Conservation (phyloP, 35 echinoderm and acorn worm species). For the Apostichopus parvimensis region DNA sequence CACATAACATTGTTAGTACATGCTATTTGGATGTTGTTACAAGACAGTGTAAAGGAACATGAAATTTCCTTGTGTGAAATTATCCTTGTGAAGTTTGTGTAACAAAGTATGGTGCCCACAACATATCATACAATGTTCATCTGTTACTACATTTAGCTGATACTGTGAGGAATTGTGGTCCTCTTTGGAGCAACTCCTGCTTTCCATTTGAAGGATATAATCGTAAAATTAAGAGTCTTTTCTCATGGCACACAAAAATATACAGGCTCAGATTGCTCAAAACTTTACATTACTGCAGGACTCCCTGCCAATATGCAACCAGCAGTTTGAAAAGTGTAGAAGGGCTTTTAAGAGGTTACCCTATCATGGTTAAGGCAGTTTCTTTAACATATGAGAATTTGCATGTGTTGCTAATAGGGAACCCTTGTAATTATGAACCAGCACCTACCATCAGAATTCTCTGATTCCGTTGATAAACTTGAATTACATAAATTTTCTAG, state of each 20-base stretch:
- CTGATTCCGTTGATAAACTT: neutral
- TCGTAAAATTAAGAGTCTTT: constrained; percentile 4
- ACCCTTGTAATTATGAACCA: neutral
- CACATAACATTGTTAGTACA: too few species aligned
- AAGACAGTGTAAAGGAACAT: neutral
- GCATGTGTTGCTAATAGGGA: too few species aligned
- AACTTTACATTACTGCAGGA: constrained; percentile 7
- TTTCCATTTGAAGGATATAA: too few species aligned
- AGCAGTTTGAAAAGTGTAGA: neutral
- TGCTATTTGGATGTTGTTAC: too few species aligned
- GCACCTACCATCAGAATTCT: neutral
- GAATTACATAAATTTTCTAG: neutral
- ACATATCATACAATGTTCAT: constrained; percentile 22
- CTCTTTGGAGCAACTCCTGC: constrained; percentile 35
- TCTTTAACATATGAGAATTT: constrained; percentile 8
- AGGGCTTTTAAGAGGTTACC: neutral
- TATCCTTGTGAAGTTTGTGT: constrained; percentile 27
- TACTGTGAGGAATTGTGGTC: constrained; percentile 16
- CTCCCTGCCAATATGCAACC: neutral
- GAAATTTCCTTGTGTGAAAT: constrained; percentile 33
- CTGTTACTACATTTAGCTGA: constrained; percentile 18
- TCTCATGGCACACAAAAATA: neutral
- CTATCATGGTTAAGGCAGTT: neutral
- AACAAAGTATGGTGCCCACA: constrained; percentile 3
- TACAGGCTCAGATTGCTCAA: constrained; percentile 19